Base-by-base conservation (phyloP, 1,140 invertebrate species). In the Drosophila athabasca region DNA sequence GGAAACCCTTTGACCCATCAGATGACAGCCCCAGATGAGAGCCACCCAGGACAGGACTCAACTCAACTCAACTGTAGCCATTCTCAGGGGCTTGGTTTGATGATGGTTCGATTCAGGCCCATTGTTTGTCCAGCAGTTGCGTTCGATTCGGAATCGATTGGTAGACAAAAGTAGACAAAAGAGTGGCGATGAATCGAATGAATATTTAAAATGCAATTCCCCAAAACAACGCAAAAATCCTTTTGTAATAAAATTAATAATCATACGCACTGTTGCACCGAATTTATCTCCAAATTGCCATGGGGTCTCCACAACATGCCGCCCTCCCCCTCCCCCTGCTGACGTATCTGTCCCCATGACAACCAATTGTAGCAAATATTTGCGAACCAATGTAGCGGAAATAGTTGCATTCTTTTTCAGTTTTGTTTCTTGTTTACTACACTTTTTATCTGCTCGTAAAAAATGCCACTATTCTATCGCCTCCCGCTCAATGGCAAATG, bases 161-260 rank as follows among this genome's bases (percentile, higher is more conserved):
- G n/a, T n/a, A n/a, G n/a, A n/a, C n/a, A n/a, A n/a, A n/a, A n/a
- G n/a, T n/a, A n/a, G n/a, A n/a, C n/a, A n/a, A n/a, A n/a, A n/a
- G n/a, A n/a, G n/a, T n/a, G n/a, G n/a, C 69, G 73, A 58, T 65
- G 69, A 71, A 11, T 50, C n/a, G 43, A 31, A 59, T 53, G 53
- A 41, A 39, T 70, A 59, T 64, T 13, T 53, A 49, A 19, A 67
- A 49, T 57, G n/a, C 35, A 17, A 54, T 65, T 17, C 13, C 2
- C 11, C 8, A n/a, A 46, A 24, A 62, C 19, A 41, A 17, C 41
- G 22, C 19, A 66, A 58, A 43, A 60, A 19, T 59, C 17, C 51
- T 46, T 67, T 67, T 68, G 50, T 65, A 53, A 66, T 65, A 65
- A 59, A 66, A 69, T 58, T 73, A 76, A 83, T 68, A 87, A 71